Evolutionary conservation across 2,888 invertebrate genomes (phyloP).

Genomic region (Halictus quadricinctus): DNA sequence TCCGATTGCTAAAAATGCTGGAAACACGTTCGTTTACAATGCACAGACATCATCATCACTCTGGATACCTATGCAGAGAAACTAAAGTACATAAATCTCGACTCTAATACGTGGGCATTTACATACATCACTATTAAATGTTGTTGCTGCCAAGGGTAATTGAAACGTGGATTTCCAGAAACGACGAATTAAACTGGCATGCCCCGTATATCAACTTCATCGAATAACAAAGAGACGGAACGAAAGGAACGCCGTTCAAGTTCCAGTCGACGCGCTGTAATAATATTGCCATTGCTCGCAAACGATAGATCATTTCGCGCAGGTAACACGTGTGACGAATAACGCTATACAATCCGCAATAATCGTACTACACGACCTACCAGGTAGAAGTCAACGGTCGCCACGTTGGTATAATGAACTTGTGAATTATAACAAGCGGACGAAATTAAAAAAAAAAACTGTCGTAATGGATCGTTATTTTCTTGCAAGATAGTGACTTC

Average conservation of each 20-base stretch:
- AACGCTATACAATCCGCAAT: conserved; percentile 26
- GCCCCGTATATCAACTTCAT: conserved; percentile 27
- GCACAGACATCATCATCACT: not conserved
- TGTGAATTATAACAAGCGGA: not conserved
- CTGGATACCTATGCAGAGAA: not conserved
- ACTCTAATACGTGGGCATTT: not conserved
- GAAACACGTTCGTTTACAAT: not conserved
- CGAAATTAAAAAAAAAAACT: too few relatives aligned
- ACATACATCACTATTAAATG: not conserved
- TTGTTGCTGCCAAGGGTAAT: not conserved
- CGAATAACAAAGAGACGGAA: conserved; percentile 18
- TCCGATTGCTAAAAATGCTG: not conserved
- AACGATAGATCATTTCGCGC: conserved; percentile 51
- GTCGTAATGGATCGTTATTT: too few relatives aligned
- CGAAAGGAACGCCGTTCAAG: conserved; percentile 23
- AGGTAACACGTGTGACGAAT: conserved; percentile 38
- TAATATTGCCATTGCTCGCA: conserved; percentile 26
- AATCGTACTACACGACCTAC: not conserved
- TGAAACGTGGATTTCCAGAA: not conserved
- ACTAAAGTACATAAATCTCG: not conserved
- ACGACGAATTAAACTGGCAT: not conserved
- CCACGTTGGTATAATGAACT: not conserved
- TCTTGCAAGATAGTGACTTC: too few relatives aligned
- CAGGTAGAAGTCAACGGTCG: not conserved
- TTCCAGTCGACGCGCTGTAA: conserved; percentile 39